Percentiles rank a stretch among this genome's conserved stretches.
These are phyloP conservation scores for Botia kubotai DNA, from an alignment of 2,797 vertebrate species.

Conservation along the genomic window DNA sequence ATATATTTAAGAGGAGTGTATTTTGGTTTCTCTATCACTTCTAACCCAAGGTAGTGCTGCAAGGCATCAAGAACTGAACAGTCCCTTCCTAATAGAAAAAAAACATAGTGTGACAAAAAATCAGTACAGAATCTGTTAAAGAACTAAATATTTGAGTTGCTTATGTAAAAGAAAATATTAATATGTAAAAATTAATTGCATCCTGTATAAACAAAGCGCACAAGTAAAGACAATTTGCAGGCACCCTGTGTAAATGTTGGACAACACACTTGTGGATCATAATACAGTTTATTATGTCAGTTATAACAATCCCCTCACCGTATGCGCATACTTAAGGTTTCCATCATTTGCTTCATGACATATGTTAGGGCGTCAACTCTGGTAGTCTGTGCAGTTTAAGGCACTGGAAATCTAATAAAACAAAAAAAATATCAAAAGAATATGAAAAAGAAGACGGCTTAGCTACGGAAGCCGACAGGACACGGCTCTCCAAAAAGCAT, in stretches of 20 bases:
- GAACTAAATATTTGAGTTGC: too few species aligned
- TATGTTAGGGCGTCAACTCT: slow-evolving; percentile 90
- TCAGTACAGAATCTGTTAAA: too few species aligned
- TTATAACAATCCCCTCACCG: slow-evolving; percentile 74
- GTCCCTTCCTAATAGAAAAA: slow-evolving; percentile 80
- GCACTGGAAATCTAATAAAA: slow-evolving; percentile 86
- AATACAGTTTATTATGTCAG: not conserved
- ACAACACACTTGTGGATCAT: not conserved
- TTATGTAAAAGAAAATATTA: too few species aligned
- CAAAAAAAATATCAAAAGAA: not conserved
- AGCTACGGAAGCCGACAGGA: slow-evolving; percentile 4
- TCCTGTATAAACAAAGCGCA: too few species aligned
- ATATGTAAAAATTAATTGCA: too few species aligned
- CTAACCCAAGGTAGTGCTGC: slow-evolving; percentile 82
- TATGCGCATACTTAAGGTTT: slow-evolving; percentile 82
- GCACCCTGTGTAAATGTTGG: not conserved
- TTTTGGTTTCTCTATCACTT: slow-evolving; percentile 80
- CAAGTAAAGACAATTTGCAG: not conserved
- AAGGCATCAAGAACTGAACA: slow-evolving; percentile 80
- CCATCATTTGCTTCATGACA: slow-evolving; percentile 79
- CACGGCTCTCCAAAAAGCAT: not conserved
- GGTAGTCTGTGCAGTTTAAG: slow-evolving; percentile 95
- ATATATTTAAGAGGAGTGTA: slow-evolving; percentile 84
- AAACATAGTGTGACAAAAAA: not conserved
- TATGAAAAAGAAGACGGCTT: not conserved